Base-by-base conservation (phyloP, 2,888 invertebrate genomes). In the Machimus rusticus region DNA sequence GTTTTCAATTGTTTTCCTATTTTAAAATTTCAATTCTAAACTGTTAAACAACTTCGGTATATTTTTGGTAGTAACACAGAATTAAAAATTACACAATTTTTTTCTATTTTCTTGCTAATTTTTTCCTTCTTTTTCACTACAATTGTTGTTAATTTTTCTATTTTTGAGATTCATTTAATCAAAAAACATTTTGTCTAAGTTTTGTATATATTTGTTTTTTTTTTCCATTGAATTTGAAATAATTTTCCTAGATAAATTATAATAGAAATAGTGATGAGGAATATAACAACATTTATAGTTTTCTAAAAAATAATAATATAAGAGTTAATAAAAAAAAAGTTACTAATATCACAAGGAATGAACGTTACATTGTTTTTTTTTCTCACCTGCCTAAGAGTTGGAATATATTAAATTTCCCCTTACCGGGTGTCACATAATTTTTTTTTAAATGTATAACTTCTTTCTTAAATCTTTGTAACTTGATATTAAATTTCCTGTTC, bases 301-400 rank as follows among this genome's bases (percentile, higher is more conserved):
- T 23, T 66, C 8, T 66, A 57, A 57, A 57, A 12, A 57, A 57
- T 19, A 2, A 23, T 57, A 57, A 57, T 57, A 57, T 55, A 55
- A 19, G 5, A 55, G 0, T 19, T 55, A 14, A 12, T 9, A 12
- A 23, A 66, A 57, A 66, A 19, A 19, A 23, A 76, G n/a, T 16
- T n/a, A 39, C 76, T 76, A 76, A 76, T 76, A 76, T 76, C 76
- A 76, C 76, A 76, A 76, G n/a, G 76, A 76, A 76, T 66, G 23
- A 39, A 76, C 28, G n/a, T 76, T 28, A 6, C 6, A 37, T 14
- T 74, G 0, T 74, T 74, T 31, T 31, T 19, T 76, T 76, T 19
- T 19, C 34, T 9, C 76, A 76, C n/a, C 39, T n/a, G 34, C 39
- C 4, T 14, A 76, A 14, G 37, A 76, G 1, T 37, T 28, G 31